A percentile compares a stretch with the other conserved stretches of the same genome.
phyloP scores from a whole-genome alignment of 1,140 invertebrate species.

The Nymphalis io region DNA sequence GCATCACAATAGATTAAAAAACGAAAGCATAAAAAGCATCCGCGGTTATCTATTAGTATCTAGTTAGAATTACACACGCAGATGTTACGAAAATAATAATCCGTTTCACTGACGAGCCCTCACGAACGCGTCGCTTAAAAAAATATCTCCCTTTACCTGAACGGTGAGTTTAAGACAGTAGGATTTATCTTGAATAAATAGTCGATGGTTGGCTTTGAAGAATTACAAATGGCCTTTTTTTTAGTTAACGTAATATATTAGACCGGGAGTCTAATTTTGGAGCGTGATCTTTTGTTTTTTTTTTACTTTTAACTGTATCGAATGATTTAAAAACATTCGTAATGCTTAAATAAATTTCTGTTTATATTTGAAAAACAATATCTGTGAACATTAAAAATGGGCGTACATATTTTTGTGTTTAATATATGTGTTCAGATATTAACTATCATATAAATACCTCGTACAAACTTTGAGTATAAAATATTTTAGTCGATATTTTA shows the following conservation, averaged over 20 bases:
- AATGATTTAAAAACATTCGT: too few relatives aligned
- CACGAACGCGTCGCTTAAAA: constrained; percentile 51
- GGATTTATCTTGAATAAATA: constrained; percentile 74
- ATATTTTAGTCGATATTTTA: too few relatives aligned
- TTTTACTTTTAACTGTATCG: background rate
- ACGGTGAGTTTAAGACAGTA: constrained; percentile 53
- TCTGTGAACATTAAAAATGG: too few relatives aligned
- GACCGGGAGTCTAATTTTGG: constrained; percentile 34
- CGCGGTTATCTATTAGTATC: constrained; percentile 80
- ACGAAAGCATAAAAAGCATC: constrained; percentile 75
- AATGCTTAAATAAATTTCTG: too few relatives aligned
- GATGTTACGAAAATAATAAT: constrained; percentile 79
- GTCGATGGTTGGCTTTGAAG: constrained; percentile 43
- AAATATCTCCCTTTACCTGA: constrained; percentile 67
- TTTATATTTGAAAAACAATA: too few relatives aligned
- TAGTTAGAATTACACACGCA: constrained; percentile 77
- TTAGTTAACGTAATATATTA: constrained; percentile 51
- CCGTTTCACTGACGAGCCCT: constrained; percentile 43
- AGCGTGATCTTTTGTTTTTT: constrained; percentile 16
- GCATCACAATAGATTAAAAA: constrained; percentile 75
- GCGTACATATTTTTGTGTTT: too few relatives aligned
- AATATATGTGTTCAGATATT: too few relatives aligned
- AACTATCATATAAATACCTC: too few relatives aligned
- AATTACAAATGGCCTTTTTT: constrained; percentile 66
- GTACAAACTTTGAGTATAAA: too few relatives aligned